These are phyloP conservation scores for Pipistrellus pipistrellus DNA, from an alignment of 2,797 vertebrate species.

Conservation along the genomic window DNA sequence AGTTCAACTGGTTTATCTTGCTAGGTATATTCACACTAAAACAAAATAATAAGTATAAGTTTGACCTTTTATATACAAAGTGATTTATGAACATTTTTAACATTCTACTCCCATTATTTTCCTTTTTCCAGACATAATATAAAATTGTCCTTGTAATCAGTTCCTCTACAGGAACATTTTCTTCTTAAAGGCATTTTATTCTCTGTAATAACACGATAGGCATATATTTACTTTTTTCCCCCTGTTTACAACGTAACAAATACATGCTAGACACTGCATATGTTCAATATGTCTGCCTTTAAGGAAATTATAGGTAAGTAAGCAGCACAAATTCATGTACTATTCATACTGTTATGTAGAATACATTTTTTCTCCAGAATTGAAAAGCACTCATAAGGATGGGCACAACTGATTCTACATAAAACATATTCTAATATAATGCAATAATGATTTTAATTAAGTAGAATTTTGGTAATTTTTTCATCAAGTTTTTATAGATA, in stretches of 20 bases:
- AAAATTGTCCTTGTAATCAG: conserved; percentile 15
- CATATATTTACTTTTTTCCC: conserved; percentile 2
- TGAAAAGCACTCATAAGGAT: not conserved
- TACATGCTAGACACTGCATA: not conserved
- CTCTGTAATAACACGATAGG: not conserved
- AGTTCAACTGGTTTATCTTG: not conserved
- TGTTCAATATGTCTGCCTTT: not conserved
- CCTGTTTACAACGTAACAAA: not conserved
- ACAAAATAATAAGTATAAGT: not conserved
- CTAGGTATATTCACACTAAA: not conserved
- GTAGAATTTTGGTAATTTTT: not conserved
- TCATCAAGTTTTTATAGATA: not conserved
- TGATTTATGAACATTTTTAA: conserved; percentile 19
- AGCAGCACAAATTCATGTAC: not conserved
- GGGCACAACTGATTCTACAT: not conserved
- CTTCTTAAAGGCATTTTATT: conserved; percentile 15
- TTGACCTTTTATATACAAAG: not conserved
- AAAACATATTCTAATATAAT: not conserved
- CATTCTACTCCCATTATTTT: not conserved
- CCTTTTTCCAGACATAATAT: not conserved
- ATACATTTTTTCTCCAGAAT: not conserved
- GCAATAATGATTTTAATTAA: not conserved
- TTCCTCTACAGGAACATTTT: not conserved
- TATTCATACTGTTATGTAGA: not conserved
- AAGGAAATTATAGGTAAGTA: not conserved